Evolutionary conservation across 2,888 invertebrate genomes (phyloP).

Genomic region (Phytoseiulus persimilis): DNA sequence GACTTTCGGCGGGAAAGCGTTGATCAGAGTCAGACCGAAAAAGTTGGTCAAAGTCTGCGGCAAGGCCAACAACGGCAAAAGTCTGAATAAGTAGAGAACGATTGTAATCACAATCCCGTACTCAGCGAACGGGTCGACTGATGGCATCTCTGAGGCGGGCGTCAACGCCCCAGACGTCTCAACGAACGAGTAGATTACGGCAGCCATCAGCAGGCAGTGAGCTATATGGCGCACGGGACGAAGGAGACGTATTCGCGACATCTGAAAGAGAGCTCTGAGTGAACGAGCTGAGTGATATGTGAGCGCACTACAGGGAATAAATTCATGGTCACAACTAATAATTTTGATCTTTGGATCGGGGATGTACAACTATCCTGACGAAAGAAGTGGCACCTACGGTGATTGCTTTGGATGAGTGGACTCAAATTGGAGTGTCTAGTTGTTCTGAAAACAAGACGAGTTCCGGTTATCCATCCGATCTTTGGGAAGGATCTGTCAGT

Average conservation of each 20-base stretch:
- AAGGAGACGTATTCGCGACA: not conserved
- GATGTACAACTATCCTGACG: not conserved
- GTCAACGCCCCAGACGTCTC: constrained; percentile 57
- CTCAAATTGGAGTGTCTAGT: not conserved
- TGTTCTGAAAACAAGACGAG: not conserved
- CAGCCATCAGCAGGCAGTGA: constrained; percentile 66
- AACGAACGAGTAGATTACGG: constrained; percentile 67
- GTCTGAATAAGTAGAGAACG: constrained; percentile 66
- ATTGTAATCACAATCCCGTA: constrained; percentile 70
- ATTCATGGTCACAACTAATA: not conserved
- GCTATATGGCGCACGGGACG: constrained; percentile 58
- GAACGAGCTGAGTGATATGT: not conserved
- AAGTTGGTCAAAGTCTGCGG: constrained; percentile 80
- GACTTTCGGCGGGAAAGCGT: constrained; percentile 88
- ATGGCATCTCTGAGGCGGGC: constrained; percentile 48
- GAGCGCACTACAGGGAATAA: not conserved
- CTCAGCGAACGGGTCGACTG: constrained; percentile 66
- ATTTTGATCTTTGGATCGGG: not conserved
- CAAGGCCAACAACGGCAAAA: constrained; percentile 72
- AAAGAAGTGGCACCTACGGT: not conserved
- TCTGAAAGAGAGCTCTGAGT: not conserved
- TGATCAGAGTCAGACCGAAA: constrained; percentile 74
- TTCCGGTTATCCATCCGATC: not conserved
- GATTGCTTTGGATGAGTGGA: not conserved
- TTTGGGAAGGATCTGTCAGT: not conserved